These are phyloP conservation scores for Oscheius sp. DNA, from an alignment of 2,888 invertebrate species.

Conservation along the genomic window DNA sequence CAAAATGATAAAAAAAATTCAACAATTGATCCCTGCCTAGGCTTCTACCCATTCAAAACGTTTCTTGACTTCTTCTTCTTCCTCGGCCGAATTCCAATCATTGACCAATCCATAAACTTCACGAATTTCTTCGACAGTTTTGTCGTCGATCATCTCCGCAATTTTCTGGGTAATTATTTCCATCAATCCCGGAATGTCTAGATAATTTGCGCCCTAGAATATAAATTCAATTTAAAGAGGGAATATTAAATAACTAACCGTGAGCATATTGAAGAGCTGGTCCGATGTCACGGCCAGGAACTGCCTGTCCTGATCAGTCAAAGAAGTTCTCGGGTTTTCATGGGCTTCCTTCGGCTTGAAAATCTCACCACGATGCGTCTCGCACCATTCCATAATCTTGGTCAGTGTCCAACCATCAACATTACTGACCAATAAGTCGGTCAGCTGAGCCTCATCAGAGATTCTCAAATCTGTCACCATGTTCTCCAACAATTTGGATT, in stretches of 20 bases:
- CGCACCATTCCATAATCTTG: slow-evolving; percentile 22
- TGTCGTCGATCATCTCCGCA: slow-evolving; percentile 19
- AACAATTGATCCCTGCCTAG: background rate
- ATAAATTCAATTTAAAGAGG: background rate
- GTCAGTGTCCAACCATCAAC: slow-evolving; percentile 4
- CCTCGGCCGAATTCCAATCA: slow-evolving; percentile 22
- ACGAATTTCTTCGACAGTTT: slow-evolving; percentile 15
- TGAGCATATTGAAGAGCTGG: slow-evolving; percentile 3
- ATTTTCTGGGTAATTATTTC: slow-evolving; percentile 35
- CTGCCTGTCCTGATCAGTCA: slow-evolving; percentile 5
- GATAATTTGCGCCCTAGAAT: slow-evolving; percentile 16
- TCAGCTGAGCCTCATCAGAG: background rate
- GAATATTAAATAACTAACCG: slow-evolving; percentile 3
- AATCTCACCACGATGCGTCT: slow-evolving; percentile 7
- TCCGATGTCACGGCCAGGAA: slow-evolving; percentile 15
- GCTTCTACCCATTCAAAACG: slow-evolving; percentile 27
- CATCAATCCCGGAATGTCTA: slow-evolving; percentile 22
- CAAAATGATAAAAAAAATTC: background rate
- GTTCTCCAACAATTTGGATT: slow-evolving; percentile 14
- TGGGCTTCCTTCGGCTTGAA: slow-evolving; percentile 30
- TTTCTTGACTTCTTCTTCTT: slow-evolving; percentile 22
- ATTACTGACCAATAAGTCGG: background rate
- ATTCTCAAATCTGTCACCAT: slow-evolving; percentile 25
- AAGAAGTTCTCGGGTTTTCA: slow-evolving; percentile 5
- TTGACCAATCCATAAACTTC: slow-evolving; percentile 16